These are phyloP conservation scores for Brachypalpus laphriformis DNA, from an alignment of 2,888 invertebrate genomes.

Conservation along the genomic window DNA sequence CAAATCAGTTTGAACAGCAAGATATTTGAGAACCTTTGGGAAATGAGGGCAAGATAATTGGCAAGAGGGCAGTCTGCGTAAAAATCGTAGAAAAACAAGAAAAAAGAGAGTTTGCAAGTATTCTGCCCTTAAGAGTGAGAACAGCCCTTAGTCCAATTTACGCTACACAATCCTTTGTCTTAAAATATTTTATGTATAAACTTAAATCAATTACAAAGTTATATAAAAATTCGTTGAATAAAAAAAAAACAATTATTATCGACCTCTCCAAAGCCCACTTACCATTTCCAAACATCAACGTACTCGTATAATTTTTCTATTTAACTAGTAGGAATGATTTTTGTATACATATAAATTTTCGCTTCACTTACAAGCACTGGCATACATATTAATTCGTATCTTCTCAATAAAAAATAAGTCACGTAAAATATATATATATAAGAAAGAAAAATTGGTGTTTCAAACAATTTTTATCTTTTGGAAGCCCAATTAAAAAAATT, in stretches of 20 bases:
- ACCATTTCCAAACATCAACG: background rate
- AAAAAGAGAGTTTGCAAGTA: too few relatives aligned
- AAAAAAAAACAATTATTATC: background rate
- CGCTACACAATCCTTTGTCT: too few relatives aligned
- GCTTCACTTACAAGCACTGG: background rate
- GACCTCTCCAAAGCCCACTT: background rate
- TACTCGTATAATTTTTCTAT: conserved; percentile 13
- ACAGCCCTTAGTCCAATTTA: too few relatives aligned
- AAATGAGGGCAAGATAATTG: too few relatives aligned
- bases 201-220: background rate
- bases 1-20: too few relatives aligned
- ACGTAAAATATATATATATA: background rate
- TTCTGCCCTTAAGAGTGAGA: too few relatives aligned
- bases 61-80: too few relatives aligned
- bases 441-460: conserved; percentile 6
- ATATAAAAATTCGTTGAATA: background rate
- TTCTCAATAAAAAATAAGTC: background rate
- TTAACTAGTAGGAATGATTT: conserved; percentile 45
- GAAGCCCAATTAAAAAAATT: conserved; percentile 41
- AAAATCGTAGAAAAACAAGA: too few relatives aligned
- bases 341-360: background rate
- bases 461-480: conserved; percentile 15
- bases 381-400: background rate
- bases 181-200: background rate
- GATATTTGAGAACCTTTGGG: too few relatives aligned